phyloP scores from a whole-genome alignment of 2,113 vertebrate species.

The Manacus vitellinus region DNA sequence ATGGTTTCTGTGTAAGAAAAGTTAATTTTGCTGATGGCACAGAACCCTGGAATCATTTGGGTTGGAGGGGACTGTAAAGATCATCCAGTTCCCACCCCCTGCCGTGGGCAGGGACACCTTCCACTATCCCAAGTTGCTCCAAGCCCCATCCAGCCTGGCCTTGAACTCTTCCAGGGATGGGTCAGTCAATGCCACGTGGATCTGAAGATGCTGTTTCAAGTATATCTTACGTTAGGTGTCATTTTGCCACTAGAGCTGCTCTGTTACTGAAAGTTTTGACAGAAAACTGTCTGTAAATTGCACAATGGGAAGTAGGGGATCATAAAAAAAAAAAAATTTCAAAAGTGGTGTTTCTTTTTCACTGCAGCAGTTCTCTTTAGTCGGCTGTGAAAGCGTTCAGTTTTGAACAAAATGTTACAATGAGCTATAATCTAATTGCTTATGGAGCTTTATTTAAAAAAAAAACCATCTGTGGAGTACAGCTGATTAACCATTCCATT shows the following conservation, averaged over 20 bases:
- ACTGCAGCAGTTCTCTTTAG: conserved; percentile 48
- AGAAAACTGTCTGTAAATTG: neutral
- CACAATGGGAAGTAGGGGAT: neutral
- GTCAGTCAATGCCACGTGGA: neutral
- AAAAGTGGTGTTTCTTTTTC: neutral
- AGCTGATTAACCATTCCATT: conserved; percentile 47
- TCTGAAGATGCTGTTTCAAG: neutral
- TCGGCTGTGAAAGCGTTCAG: neutral
- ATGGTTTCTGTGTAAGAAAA: neutral
- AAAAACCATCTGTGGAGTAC: conserved; percentile 38
- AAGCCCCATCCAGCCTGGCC: neutral
- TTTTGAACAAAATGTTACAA: conserved; percentile 34
- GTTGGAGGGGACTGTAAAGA: neutral
- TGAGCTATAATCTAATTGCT: conserved; percentile 64
- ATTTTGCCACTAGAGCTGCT: conserved; percentile 21
- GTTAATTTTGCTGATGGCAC: neutral
- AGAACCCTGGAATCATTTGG: neutral
- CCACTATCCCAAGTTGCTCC: neutral
- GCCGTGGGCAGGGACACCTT: neutral
- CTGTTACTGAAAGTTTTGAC: neutral
- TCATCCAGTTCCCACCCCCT: neutral
- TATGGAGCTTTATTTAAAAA: conserved; percentile 39
- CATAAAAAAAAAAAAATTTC: neutral
- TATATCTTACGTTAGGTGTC: neutral
- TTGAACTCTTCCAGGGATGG: neutral